A percentile compares a stretch with the other conserved stretches of the same genome.
These are phyloP conservation scores for Lordiphosa collinella DNA, from an alignment of 1,140 invertebrate species.

Conservation along the genomic window DNA sequence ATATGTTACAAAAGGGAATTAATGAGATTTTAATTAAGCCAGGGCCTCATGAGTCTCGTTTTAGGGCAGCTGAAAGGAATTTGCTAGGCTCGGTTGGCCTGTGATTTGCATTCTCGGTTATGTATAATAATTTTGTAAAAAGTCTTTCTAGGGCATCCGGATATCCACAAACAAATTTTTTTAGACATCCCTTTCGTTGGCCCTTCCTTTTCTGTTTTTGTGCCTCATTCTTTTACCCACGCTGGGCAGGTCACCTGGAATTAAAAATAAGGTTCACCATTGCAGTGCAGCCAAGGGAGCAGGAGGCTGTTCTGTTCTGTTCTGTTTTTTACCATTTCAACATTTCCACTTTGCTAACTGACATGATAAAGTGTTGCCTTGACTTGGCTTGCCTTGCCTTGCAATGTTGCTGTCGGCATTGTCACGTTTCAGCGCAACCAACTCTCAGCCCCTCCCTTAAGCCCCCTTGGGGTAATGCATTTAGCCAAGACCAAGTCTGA, in stretches of 20 bases:
- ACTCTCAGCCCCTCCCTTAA: conserved; percentile 4
- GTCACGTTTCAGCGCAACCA: conserved; percentile 56
- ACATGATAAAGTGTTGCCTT: conserved; percentile 74
- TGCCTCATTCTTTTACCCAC: conserved; percentile 20
- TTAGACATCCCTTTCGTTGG: neutral
- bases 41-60: too few relatives aligned
- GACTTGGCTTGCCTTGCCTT: conserved; percentile 23
- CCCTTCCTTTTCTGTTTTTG: conserved; percentile 1
- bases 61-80: too few relatives aligned
- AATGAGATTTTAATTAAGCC: too few relatives aligned
- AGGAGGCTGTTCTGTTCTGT: conserved; percentile 1
- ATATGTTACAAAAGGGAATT: too few relatives aligned
- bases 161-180: conserved; percentile 6
- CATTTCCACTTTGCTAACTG: conserved; percentile 64
- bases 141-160: too few relatives aligned
- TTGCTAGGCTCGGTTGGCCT: too few relatives aligned
- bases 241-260: conserved; percentile 38
- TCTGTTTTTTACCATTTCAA: neutral
- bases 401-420: conserved; percentile 49
- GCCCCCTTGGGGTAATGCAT: conserved; percentile 31
- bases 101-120: too few relatives aligned
- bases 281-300: conserved; percentile 6
- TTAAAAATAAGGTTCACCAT: conserved; percentile 49
- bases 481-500: conserved; percentile 28
- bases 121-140: too few relatives aligned